These are phyloP conservation scores for Ganaspis sp. DNA, from an alignment of 1,140 invertebrate genomes.

Conservation along the genomic window DNA sequence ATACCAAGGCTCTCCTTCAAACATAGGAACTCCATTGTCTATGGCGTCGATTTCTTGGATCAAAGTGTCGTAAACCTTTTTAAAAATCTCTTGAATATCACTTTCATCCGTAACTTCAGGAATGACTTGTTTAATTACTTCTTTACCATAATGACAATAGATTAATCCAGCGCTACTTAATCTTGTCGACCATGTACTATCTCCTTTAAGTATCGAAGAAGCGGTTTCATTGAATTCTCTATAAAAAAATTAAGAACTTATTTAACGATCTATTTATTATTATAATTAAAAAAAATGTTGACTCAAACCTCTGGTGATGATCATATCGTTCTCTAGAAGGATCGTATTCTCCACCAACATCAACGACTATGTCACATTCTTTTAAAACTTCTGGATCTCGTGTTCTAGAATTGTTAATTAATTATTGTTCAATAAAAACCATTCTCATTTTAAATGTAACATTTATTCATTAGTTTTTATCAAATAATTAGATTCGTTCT, in stretches of 20 bases:
- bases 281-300: constrained; percentile 25
- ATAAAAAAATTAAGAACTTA: constrained; percentile 58
- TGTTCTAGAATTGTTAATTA: constrained; percentile 72
- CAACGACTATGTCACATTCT: constrained; percentile 95
- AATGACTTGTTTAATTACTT: constrained; percentile 82
- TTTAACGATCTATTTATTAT: neutral
- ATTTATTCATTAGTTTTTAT: too few relatives aligned
- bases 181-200: constrained; percentile 81
- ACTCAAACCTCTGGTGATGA: constrained; percentile 90
- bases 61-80: constrained; percentile 92
- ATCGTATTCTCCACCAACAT: constrained; percentile 95
- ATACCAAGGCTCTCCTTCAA: constrained; percentile 81
- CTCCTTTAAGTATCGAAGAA: constrained; percentile 77
- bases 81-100: constrained; percentile 82
- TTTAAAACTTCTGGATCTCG: constrained; percentile 82
- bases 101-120: constrained; percentile 74
- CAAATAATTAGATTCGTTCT: too few relatives aligned
- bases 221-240: constrained; percentile 84
- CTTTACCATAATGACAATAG: constrained; percentile 93
- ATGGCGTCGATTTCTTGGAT: constrained; percentile 97
- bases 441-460: too few relatives aligned
- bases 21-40: constrained; percentile 94
- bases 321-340: constrained; percentile 88
- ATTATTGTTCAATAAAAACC: too few relatives aligned
- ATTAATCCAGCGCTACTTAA: constrained; percentile 97